Conservation (phyloP, 2,888 invertebrate species). For the Caenorhabditis becei region DNA sequence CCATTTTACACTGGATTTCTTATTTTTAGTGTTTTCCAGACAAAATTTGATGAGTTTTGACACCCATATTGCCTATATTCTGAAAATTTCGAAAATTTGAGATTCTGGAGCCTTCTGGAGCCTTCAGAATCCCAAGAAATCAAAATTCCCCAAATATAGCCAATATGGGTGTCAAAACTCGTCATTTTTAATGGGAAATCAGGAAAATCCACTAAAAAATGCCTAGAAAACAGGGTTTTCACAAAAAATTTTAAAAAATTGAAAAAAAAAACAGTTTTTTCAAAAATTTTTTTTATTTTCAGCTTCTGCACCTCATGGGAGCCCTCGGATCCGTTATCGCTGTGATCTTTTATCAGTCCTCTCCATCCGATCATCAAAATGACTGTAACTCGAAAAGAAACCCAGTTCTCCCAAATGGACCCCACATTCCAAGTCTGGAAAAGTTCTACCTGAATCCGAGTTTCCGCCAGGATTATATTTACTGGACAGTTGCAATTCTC, state of each 20-base stretch:
- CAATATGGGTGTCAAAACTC: no score
- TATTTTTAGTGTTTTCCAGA: no score
- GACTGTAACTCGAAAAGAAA: conserved; percentile 42
- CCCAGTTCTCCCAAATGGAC: conserved; percentile 25
- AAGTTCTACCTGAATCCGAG: conserved; percentile 56
- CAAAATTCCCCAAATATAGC: no score
- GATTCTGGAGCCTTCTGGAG: no score
- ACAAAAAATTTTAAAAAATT: background rate
- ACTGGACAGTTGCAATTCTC: conserved; percentile 41
- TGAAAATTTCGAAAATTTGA: no score
- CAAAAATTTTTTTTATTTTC: conserved; percentile 9
- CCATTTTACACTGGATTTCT: no score
- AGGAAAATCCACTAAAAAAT: background rate
- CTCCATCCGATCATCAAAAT: conserved; percentile 47
- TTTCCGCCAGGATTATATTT: conserved; percentile 45
- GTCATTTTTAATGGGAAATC: background rate
- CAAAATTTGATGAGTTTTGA: no score
- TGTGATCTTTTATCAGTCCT: conserved; percentile 50
- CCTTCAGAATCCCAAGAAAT: no score
- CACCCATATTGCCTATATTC: no score
- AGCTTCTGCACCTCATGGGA: conserved; percentile 49
- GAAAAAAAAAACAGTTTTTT: background rate
- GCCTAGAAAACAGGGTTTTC: background rate
- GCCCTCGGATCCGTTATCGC: conserved; percentile 50
- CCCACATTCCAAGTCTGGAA: conserved; percentile 59